Evolutionary conservation across 1,140 invertebrate genomes (phyloP).

Genomic region (Steinernema feltiae): DNA sequence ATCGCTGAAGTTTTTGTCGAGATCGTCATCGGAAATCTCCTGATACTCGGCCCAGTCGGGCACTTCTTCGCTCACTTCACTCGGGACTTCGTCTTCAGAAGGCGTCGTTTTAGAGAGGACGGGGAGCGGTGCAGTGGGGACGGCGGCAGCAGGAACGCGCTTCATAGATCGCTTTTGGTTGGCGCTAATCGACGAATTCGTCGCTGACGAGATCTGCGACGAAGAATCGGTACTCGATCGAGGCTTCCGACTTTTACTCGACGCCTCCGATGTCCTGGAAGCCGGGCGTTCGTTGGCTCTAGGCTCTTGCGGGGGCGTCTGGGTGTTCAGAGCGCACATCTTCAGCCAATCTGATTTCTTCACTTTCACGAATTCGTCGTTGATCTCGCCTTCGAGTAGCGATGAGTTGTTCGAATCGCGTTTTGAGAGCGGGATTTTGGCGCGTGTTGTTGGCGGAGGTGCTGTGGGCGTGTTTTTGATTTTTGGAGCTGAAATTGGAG

Average conservation of each 20-base stretch:
- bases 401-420: background rate
- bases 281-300: background rate
- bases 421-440: background rate
- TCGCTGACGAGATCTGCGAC: background rate
- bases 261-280: background rate
- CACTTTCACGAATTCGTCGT: background rate
- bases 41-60: conserved; percentile 7
- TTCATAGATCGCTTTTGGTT: background rate
- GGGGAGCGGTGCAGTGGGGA: background rate
- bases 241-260: background rate
- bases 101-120: background rate
- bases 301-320: background rate
- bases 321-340: background rate
- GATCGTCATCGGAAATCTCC: background rate
- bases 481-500: background rate
- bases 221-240: background rate
- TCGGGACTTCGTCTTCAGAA: background rate
- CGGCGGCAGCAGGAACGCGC: background rate
- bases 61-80: conserved; percentile 2
- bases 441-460: background rate
- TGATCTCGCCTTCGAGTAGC: background rate
- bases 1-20: background rate
- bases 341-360: background rate
- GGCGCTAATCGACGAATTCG: background rate
- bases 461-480: background rate